Base-by-base conservation (phyloP, 2,888 invertebrate species). In the Drosophila anomelani region DNA sequence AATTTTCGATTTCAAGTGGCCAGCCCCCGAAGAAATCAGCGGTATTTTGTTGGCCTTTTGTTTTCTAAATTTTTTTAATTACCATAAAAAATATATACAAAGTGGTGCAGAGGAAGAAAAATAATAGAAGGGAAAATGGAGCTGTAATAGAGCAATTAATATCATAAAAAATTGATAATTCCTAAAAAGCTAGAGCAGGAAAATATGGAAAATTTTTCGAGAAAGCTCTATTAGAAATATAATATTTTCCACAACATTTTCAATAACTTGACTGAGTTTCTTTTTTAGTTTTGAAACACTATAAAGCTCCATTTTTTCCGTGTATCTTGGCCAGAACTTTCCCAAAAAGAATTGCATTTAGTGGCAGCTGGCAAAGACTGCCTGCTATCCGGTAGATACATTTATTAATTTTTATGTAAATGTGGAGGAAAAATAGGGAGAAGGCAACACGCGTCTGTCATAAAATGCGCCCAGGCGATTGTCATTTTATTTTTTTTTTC, bases 351-450 rank as follows among this genome's bases (percentile, higher is more conserved):
- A n/a, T 36, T 76, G 75, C 72, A 72, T 58, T 67, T 51, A 53
- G 32, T 46, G 13, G 51, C 67, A 75, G 81, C 67, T 75, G 75
- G 64, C 59, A 39, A 39, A 61, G 51, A 4, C 36, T 53, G 58
- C 58, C 72, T 44, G 63, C 63, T 44, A 70, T 70, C 63, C 74
- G 75, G 62, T 75, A 81, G 78, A 81, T 86, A 78, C 77, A 85
- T 82, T 87, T 84, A 84, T 84, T 80, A 79, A 85, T 76, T 82
- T 71, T 75, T 75, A 75, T 84, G 78, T 72, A 72, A 81, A 77
- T 84, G 81, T 62, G 32, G 17, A 17, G 12, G 55, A 12, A 43
- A 56, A 56, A 13, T 41, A 39, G 32, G 36, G 53, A 39, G 39
- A 15, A 53, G 51, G 64, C 49, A 79, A 78, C 83, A 86, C 81